Percentiles rank a stretch among this genome's conserved stretches.
phyloP scores from a whole-genome alignment of 2,888 invertebrate species.

The Theretra japonica region DNA sequence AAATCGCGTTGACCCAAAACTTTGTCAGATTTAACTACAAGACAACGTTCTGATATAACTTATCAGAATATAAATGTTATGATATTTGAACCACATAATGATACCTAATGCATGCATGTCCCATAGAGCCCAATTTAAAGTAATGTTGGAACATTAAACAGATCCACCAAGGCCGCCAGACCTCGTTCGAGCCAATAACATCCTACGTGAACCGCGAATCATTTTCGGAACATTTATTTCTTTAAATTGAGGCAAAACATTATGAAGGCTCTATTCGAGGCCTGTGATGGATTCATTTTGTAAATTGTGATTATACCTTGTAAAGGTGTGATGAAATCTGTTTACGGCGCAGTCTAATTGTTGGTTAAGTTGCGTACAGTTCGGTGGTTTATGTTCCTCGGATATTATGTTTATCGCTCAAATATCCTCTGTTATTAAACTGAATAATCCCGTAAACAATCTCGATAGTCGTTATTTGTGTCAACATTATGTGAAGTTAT shows the following conservation, averaged over 20 bases:
- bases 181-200: background rate
- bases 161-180: background rate
- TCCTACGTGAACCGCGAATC: background rate
- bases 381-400: slow-evolving; percentile 9
- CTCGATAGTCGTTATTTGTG: background rate
- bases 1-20: no score
- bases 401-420: background rate
- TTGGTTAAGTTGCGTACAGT: background rate
- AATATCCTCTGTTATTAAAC: background rate
- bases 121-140: background rate
- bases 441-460: background rate
- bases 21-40: no score
- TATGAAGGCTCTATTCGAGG: background rate
- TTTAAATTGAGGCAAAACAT: slow-evolving; percentile 8
- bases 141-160: background rate
- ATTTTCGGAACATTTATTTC: slow-evolving; percentile 2
- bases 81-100: no score
- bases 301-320: slow-evolving; percentile 5
- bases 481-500: no score
- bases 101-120: background rate
- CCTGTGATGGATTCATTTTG: background rate
- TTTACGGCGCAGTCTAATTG: background rate
- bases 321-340: slow-evolving; percentile 9
- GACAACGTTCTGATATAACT: no score
- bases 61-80: no score